Evolutionary conservation across 2,888 invertebrate genomes (phyloP), one percentile per base, ranked within the genome.

Genomic region (Allacma fusca): DNA sequence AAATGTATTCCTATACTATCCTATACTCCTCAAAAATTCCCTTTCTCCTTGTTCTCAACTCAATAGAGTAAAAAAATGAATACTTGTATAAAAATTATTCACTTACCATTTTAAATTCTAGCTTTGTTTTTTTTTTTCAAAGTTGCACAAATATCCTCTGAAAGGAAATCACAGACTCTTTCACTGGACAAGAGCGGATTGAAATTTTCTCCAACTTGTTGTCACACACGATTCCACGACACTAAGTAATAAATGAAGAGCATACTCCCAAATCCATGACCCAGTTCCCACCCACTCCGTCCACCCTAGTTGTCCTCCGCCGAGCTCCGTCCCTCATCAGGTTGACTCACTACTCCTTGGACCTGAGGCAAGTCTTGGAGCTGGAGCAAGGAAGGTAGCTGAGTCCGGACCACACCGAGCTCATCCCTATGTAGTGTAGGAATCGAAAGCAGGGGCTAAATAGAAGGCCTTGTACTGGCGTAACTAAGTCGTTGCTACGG

Each of bases 201-300:
- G 67, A 69, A 70, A 64, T 76, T 76, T 69, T 78, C 76, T 77
- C 79, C 81, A 81, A 81, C 81, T 81, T 81, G 81, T 81, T 81
- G 81, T 81, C 81, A 80, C 79, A 79, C 78, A 79, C 78, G 81
- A 79, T 78, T 77, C 80, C 76, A 79, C 78, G 76, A 78, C 77
- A 74, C 74, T 75, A 76, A 76, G 62, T 59, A 69, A 64, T 71
- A 72, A 72, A 77, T 72, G 77, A 77, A 71, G 77, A 72, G 72
- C 72, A 77, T 65, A 71, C 75, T 80, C 79, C 75, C 75, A 75
- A 73, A 78, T 76, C 75, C 73, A 73, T 79, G 80, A 79, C 80
- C 80, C 80, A 80, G 67, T 78, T 79, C 70, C 65, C 77, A 70
- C 70, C 72, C 77, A 70, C 70, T 62, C 16, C 23, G 24, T 62